phyloP scores from a whole-genome alignment of 2,113 vertebrate species.

The Aramus guarauna region DNA sequence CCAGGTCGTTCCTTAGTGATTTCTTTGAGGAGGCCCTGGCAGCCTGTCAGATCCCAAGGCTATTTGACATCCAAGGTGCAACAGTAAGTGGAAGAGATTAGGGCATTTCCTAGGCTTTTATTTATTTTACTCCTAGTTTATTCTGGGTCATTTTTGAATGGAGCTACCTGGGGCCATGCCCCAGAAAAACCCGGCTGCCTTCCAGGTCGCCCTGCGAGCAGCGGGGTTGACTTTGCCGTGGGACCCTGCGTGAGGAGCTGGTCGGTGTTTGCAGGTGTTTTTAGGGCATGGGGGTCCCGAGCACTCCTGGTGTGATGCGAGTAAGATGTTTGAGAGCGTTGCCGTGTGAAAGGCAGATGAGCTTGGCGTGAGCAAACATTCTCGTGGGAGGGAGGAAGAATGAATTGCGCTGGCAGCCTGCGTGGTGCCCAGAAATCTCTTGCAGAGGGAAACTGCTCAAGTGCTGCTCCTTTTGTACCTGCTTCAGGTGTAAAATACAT shows the following conservation, averaged over 20 bases:
- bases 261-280: neutral
- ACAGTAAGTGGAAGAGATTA: neutral
- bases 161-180: neutral
- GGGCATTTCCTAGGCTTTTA: neutral
- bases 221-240: neutral
- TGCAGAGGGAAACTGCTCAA: neutral
- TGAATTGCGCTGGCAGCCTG: neutral
- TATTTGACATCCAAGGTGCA: neutral
- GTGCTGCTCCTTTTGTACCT: neutral
- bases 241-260: neutral
- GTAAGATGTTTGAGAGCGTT: neutral
- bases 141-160: fast-evolving
- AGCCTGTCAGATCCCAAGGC: neutral
- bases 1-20: neutral
- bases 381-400: fast-evolving
- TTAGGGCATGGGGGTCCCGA: neutral
- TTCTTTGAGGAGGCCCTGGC: neutral
- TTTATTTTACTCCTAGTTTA: neutral
- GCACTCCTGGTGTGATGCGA: neutral
- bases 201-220: neutral
- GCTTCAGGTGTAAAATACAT: neutral
- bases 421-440: neutral
- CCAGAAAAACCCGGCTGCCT: neutral
- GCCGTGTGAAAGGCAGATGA: neutral
- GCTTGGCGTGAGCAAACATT: neutral